Percentiles rank a stretch among this genome's conserved stretches.
phyloP scores from a whole-genome alignment of 2,888 invertebrate genomes.

The Drosophila greeni region DNA sequence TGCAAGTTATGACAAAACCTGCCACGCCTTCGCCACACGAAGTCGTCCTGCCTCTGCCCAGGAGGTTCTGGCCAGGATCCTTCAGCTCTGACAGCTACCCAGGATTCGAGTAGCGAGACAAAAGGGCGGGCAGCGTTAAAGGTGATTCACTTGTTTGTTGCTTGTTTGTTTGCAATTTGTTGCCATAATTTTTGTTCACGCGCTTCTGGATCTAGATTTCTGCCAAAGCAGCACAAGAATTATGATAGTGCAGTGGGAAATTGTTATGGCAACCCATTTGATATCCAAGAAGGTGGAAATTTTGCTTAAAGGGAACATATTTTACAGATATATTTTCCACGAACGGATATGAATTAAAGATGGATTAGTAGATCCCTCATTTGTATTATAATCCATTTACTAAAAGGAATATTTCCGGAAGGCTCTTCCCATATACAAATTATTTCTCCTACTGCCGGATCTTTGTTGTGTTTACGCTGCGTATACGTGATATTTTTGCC shows the following conservation, averaged over 20 bases:
- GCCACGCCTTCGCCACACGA: constrained; percentile 44
- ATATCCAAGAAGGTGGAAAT: constrained; percentile 31
- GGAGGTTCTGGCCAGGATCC: constrained; percentile 15
- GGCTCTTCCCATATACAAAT: too few species aligned
- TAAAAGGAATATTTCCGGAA: not conserved
- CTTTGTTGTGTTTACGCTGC: constrained; percentile 17
- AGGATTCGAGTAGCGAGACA: constrained; percentile 50
- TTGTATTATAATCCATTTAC: not conserved
- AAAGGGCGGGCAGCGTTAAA: constrained; percentile 56
- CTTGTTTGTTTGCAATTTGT: constrained; percentile 74
- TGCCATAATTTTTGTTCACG: constrained; percentile 61
- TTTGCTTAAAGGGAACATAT: not conserved
- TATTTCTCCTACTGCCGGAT: not conserved
- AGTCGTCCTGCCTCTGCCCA: constrained; percentile 8
- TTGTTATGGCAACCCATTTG: constrained; percentile 53
- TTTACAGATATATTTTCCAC: not conserved
- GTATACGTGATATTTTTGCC: constrained; percentile 39
- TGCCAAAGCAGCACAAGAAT: constrained; percentile 11
- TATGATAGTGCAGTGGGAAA: constrained; percentile 39
- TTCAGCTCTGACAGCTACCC: constrained; percentile 1
- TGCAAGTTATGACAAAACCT: constrained; percentile 65
- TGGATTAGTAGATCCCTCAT: too few species aligned
- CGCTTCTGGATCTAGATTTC: constrained; percentile 31
- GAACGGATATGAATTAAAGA: not conserved
- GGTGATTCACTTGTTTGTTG: constrained; percentile 72